Evolutionary conservation across 1,140 invertebrate genomes (phyloP), one percentile per base, ranked within the genome.

Genomic region (Tetramorium parvispinum): DNA sequence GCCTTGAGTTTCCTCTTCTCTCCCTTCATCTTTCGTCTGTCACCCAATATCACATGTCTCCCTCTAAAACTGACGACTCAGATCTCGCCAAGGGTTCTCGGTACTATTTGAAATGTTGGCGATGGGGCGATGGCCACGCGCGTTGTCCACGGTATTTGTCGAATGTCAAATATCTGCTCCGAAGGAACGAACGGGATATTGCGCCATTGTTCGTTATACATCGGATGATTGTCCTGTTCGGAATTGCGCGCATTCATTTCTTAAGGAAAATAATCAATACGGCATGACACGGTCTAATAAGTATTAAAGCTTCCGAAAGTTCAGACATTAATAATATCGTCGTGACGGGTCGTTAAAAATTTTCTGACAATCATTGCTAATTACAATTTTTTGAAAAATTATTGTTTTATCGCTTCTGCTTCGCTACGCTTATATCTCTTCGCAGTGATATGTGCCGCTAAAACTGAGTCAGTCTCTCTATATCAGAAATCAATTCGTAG

Each of bases 1-100:
- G 85, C 71, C 81, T 78, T 53, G 85, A 91, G 82, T 88, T 91
- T 88, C 68, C 65, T 65, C 21, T 63, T 37, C 40, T 65, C 24
- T 46, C 46, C 75, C 78, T 46, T 79, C 79, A 32, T 87, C 73
- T 40, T 86, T 68, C 18, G 32, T 65, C 49, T 24, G 53, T 40
- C 68, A 51, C 4, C 7, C 63, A 21, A 11, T 37, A 43, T 13
- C 40, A 11, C 21, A 16, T 68, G 4, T 63, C 21, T 77, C 55
- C 46, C 40, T 68, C 37, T n/a, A 73, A 76, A 85, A 77, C 78
- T 82, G 85, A 88, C 85, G 71, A 85, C 85, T 85, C 63, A 61
- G 63, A 68, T 46, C 78, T 46, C 63, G 27, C 86, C n/a, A 55
- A 88, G 86, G 78, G 55, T 63, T 13, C 49, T 88, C 71, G 70